Evolutionary conservation across 2,888 invertebrate genomes (phyloP).

Genomic region (Drosophila borealis): DNA sequence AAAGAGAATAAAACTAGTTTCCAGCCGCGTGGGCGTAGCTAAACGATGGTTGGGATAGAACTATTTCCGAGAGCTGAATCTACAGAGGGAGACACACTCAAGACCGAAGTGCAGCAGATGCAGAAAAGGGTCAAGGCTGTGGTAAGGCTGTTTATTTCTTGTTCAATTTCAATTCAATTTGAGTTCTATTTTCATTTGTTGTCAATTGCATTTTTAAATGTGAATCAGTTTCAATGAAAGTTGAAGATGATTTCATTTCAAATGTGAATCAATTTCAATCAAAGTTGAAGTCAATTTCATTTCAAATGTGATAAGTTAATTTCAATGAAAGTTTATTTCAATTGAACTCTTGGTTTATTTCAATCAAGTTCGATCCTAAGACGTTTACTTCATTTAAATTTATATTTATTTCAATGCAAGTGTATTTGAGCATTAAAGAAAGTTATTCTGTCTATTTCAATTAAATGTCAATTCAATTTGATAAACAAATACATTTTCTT

Average conservation of each 20-base stretch:
- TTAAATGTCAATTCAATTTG: neutral
- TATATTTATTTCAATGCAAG: no score
- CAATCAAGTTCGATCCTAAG: no score
- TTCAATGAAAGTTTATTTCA: neutral
- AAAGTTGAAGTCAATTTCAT: no score
- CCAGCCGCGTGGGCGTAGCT: slow-evolving; percentile 11
- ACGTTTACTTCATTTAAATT: no score
- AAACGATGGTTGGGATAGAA: slow-evolving; percentile 1
- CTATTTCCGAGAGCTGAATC: neutral
- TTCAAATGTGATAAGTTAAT: no score
- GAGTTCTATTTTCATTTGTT: neutral
- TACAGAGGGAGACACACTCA: neutral
- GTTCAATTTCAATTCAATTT: neutral
- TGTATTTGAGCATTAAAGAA: no score
- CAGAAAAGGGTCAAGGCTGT: slow-evolving; percentile 33
- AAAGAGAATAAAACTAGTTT: slow-evolving; percentile 16
- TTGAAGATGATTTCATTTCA: neutral
- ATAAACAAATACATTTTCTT: no score
- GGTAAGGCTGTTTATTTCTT: no score
- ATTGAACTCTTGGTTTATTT: neutral
- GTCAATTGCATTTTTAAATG: neutral
- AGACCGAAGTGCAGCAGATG: slow-evolving; percentile 1
- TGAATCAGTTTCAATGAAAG: neutral
- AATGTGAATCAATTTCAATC: neutral
- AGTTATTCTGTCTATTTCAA: neutral